Evolutionary conservation across 2,113 vertebrate species (phyloP), one percentile per base, ranked within the genome.

Genomic region (Ictidomys tridecemlineatus): DNA sequence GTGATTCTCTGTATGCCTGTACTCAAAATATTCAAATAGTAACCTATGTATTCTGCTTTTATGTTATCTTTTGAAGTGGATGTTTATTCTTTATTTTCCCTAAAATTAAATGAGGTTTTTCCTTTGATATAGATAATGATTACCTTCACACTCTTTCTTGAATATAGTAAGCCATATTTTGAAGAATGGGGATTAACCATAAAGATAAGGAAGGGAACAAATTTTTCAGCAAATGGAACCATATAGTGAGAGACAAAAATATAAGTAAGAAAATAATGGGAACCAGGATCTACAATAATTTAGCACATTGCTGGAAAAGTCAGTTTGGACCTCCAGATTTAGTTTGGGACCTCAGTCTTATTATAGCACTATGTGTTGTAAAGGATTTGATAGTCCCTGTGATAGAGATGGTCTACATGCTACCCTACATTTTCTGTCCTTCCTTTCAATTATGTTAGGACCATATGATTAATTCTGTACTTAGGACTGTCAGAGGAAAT

Each of bases 201-300:
- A 28, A 30, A 80, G 65, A 61, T 17, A 88, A 61, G 5, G 30
- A 85, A 89, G 32, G 24, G n/a, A 88, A 95, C 5, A 16, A 17
- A 32, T 97, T 95, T 51, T 94, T 94, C 58, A 85, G 24, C 4
- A 91, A 92, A 32, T n/a, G 4, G 1, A n/a, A 74, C 86, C 53
- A 73, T 4, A 12, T 34, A 20, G 1, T 67, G 28, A 8, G 48
- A 91, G 37, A n/a, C 8, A 89, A 92, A 84, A 94, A 8, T 32
- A 20, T 12, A 13, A 77, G 72, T 80, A 76, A 91, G 32, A 82
- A 89, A 63, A 24, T 26, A 28, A 24, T 69, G 42, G 14, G 1
- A 56, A 4, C 37, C 13, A 17, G 26, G 34, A 78, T 22, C 17
- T 69, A 14, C 28, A 76, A 9, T 89, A 72, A 72, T 58, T 73